phyloP scores from a whole-genome alignment of 2,888 invertebrate species.

The Cyaniris semiargus region DNA sequence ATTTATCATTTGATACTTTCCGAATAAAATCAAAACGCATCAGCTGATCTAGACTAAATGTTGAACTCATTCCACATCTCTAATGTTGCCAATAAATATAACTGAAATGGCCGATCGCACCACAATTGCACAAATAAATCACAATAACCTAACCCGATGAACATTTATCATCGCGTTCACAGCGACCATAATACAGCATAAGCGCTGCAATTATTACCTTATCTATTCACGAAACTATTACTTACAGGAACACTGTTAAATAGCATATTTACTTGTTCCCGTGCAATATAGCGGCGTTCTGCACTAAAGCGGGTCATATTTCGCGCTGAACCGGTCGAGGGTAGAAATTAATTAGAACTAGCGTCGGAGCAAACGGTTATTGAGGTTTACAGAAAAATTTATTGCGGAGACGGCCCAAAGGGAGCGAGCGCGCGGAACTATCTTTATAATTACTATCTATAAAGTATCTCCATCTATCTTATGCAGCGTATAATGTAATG shows the following conservation, averaged over 20 bases:
- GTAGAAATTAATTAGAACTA: constrained; percentile 62
- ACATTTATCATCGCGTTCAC: constrained; percentile 16
- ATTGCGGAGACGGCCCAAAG: constrained; percentile 46
- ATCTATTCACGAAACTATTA: constrained; percentile 30
- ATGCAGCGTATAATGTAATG: constrained; percentile 12
- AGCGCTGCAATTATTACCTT: constrained; percentile 23
- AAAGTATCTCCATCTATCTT: constrained; percentile 17
- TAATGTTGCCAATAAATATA: constrained; percentile 4
- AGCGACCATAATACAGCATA: constrained; percentile 11
- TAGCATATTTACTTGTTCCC: constrained; percentile 30
- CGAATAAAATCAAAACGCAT: not conserved
- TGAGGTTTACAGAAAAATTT: constrained; percentile 61
- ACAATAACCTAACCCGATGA: not conserved
- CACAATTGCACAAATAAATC: constrained; percentile 20
- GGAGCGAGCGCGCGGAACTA: constrained; percentile 26
- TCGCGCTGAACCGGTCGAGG: constrained; percentile 38
- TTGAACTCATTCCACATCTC: not conserved
- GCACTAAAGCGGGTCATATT: constrained; percentile 37
- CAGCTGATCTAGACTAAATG: not conserved
- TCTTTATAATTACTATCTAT: constrained; percentile 18
- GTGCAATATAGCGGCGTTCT: constrained; percentile 27
- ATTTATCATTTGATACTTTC: not conserved
- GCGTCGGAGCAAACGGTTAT: constrained; percentile 55
- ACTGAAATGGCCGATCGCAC: not conserved
- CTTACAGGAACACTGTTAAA: constrained; percentile 32